These are phyloP conservation scores for Montipora capricornis DNA, from an alignment of 64 coral and sea anemone species.

Conservation along the genomic window DNA sequence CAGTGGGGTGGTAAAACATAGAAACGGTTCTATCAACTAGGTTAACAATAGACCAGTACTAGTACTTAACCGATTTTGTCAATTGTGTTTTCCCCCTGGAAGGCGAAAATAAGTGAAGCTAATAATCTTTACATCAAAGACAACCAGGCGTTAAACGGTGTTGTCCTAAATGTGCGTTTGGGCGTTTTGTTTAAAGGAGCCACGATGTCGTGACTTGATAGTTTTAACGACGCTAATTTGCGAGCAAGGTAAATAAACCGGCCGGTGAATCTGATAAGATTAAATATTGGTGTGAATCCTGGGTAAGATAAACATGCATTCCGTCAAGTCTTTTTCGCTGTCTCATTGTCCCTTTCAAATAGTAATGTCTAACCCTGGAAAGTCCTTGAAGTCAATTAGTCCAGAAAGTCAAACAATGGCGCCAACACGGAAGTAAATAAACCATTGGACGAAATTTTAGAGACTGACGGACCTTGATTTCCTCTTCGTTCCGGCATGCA, in stretches of 20 bases:
- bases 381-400: neutral
- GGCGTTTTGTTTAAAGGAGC: neutral
- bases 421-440: constrained; percentile 52
- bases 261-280: neutral
- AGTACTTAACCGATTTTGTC: too few relatives aligned
- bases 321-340: too few relatives aligned
- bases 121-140: too few relatives aligned
- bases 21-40: too few relatives aligned
- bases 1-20: too few relatives aligned
- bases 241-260: neutral
- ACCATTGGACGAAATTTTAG: neutral
- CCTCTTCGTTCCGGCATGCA: neutral
- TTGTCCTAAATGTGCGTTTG: too few relatives aligned
- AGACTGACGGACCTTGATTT: neutral
- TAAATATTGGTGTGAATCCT: neutral
- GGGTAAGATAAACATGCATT: neutral
- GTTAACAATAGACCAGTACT: too few relatives aligned
- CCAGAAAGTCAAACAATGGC: neutral
- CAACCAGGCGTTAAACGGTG: too few relatives aligned
- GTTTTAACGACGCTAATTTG: neutral
- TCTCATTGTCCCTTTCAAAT: too few relatives aligned
- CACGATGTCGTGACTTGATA: neutral
- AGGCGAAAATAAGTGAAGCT: too few relatives aligned
- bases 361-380: too few relatives aligned
- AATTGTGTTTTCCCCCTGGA: too few relatives aligned